Percentiles rank a stretch among this genome's conserved stretches.
These are phyloP conservation scores for Perdita meconis DNA, from an alignment of 2,888 invertebrate species.

Conservation along the genomic window DNA sequence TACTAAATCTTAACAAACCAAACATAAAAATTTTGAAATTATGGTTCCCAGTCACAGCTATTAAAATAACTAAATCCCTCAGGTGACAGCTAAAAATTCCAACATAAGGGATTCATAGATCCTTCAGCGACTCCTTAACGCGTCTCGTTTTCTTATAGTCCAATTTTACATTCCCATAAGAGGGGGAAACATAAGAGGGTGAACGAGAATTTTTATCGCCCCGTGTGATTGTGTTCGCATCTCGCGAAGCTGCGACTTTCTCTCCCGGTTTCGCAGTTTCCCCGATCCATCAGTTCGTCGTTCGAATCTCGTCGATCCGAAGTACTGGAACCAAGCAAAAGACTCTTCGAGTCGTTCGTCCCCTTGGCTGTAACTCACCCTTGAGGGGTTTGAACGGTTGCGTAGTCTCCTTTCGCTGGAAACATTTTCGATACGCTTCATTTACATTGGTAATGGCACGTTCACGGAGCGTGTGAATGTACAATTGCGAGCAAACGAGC, in stretches of 20 bases:
- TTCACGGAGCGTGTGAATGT: background rate
- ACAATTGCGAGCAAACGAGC: slow-evolving; percentile 22
- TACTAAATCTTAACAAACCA: too few relatives aligned
- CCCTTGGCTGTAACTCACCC: too few relatives aligned
- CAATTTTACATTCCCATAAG: slow-evolving; percentile 22
- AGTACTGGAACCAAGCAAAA: too few relatives aligned
- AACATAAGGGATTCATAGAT: background rate
- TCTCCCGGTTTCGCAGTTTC: slow-evolving; percentile 62
- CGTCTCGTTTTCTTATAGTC: slow-evolving; percentile 20
- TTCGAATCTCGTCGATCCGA: slow-evolving; percentile 1
- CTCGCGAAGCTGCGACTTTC: slow-evolving; percentile 62
- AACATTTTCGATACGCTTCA: slow-evolving; percentile 24
- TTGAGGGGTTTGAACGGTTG: too few relatives aligned
- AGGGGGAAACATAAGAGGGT: slow-evolving; percentile 56
- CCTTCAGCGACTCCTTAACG: slow-evolving; percentile 1
- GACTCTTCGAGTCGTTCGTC: too few relatives aligned
- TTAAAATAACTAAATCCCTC: too few relatives aligned
- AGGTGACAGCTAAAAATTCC: background rate
- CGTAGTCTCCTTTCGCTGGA: slow-evolving; percentile 12
- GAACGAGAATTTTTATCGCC: slow-evolving; percentile 66
- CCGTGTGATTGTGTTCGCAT: slow-evolving; percentile 68
- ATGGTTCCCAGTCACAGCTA: too few relatives aligned
- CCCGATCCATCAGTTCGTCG: slow-evolving; percentile 35
- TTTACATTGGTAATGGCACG: slow-evolving; percentile 40
- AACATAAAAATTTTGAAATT: too few relatives aligned